Evolutionary conservation across 2,888 invertebrate species (phyloP).

Genomic region (Lycia hirtaria): DNA sequence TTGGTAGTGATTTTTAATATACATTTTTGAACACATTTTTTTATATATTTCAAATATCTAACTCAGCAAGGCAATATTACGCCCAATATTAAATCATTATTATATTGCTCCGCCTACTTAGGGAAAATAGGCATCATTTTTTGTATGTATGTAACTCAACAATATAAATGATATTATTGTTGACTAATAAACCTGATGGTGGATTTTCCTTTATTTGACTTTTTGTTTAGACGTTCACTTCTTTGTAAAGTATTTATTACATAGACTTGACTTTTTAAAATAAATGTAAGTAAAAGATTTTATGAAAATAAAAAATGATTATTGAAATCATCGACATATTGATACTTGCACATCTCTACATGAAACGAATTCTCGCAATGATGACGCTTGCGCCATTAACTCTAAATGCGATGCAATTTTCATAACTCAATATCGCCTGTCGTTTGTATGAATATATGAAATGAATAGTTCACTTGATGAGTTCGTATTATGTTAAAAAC

Average conservation of each 20-base stretch:
- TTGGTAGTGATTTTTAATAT: no score
- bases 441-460: slow-evolving; percentile 27
- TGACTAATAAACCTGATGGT: no score
- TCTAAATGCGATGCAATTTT: slow-evolving; percentile 69
- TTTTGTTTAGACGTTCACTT: no score
- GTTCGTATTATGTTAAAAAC: background rate
- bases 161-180: no score
- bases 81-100: no score
- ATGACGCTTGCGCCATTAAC: slow-evolving; percentile 71
- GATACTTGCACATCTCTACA: slow-evolving; percentile 10
- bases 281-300: background rate
- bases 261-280: background rate
- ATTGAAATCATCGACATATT: background rate
- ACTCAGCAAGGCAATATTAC: no score
- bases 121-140: no score
- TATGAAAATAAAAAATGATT: background rate
- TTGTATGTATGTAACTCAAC: no score
- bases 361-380: slow-evolving; percentile 73
- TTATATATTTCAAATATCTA: no score
- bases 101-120: no score
- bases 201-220: no score
- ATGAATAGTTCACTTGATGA: slow-evolving; percentile 15
- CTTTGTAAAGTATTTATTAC: background rate
- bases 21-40: no score
- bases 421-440: slow-evolving; percentile 49